Evolutionary conservation across 2,888 invertebrate species (phyloP), one percentile per base, ranked within the genome.

Genomic region (Hyposoter dolosus): DNA sequence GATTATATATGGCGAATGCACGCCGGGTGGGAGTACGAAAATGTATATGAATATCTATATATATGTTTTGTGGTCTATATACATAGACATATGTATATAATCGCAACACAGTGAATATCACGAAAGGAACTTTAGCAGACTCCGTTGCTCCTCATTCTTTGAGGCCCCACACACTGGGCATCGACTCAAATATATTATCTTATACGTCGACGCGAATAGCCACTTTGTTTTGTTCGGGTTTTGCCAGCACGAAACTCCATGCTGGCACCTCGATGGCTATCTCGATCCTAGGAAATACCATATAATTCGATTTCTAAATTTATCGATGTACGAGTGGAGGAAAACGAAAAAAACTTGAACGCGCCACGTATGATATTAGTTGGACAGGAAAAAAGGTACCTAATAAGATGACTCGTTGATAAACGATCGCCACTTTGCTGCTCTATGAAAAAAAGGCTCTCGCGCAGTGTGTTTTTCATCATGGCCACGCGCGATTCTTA

Each of bases 161-260:
- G 87, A 83, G 89, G 90, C 89, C 90, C 89, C 90, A 89, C 90
- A 89, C 84, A 79, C 81, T 78, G 88, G 82, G 83, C 87, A 88
- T 88, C 85, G 88, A 87, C 88, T 90, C 87, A 88, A 90, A 91
- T 90, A 92, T 92, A 90, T 90, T 90, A 90, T 90, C 90, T 86
- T 84, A 68, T 82, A 88, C 88, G 88, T 90, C 89, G 84, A 88
- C 89, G 88, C 88, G 89, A 90, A 91, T 89, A 87, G 89, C 89
- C 89, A 91, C 90, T 91, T 91, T 91, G 90, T 90, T 82, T 91
- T 89, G 85, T 86, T 88, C 81, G 75, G 63, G 50, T 60, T 72
- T 83, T 65, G 50, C 77, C 32, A 32, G 68, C 82, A 80, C 81
- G 77, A 77, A 63, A 63, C 82, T 45, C 69, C 17, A 32, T n/a